phyloP scores from a whole-genome alignment of 2,797 vertebrate species.

The Arnoldichthys spilopterus region DNA sequence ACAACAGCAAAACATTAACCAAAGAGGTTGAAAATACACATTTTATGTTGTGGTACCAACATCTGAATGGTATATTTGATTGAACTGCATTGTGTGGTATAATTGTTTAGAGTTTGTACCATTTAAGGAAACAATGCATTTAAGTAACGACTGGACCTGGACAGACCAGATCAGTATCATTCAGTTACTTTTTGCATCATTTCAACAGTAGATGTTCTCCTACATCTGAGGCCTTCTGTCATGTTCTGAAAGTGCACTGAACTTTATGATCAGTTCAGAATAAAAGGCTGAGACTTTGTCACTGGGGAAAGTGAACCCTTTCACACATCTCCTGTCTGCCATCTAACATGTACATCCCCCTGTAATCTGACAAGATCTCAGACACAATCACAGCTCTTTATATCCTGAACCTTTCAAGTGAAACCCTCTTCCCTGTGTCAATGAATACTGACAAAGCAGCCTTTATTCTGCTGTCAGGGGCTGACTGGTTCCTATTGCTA shows the following conservation, averaged over 20 bases:
- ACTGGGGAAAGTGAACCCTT: neutral
- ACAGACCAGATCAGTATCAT: too few relatives aligned
- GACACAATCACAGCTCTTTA: constrained; percentile 1
- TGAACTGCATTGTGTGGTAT: too few relatives aligned
- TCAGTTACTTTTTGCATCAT: neutral
- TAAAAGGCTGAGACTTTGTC: neutral
- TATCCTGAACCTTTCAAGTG: neutral
- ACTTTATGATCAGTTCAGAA: neutral
- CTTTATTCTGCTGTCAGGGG: neutral
- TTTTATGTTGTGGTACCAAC: too few relatives aligned
- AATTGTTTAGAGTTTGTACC: too few relatives aligned
- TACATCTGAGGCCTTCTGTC: neutral
- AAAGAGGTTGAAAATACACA: too few relatives aligned
- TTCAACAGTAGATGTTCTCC: neutral
- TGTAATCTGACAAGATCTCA: constrained; percentile 24
- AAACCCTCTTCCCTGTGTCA: constrained; percentile 26
- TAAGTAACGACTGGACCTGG: too few relatives aligned
- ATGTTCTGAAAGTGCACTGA: neutral
- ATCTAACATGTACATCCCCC: neutral
- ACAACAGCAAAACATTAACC: too few relatives aligned
- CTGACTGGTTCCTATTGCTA: neutral
- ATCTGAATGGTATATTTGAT: too few relatives aligned
- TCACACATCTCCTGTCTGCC: neutral
- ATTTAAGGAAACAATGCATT: too few relatives aligned
- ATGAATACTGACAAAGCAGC: constrained; percentile 8